Evolutionary conservation across 2,113 vertebrate species (phyloP), one percentile per base, ranked within the genome.

Genomic region (Erinaceus europaeus): DNA sequence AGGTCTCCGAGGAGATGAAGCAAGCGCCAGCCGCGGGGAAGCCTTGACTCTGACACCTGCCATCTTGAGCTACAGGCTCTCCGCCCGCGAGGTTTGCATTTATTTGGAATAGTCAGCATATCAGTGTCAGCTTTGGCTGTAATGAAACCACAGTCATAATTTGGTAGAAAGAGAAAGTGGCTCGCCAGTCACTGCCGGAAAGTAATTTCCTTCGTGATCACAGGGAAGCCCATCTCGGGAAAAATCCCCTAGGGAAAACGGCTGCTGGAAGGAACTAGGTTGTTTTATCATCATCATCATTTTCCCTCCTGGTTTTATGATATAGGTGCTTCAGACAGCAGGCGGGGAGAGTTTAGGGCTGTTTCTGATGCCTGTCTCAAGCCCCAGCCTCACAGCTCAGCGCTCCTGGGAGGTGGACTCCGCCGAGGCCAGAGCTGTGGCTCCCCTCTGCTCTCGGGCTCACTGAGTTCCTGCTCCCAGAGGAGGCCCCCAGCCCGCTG

Each of bases 401-500:
- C 23, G 52, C 9, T 3, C 52, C 52, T 53, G 52, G n/a, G n/a
- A n/a, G n/a, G n/a, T n/a, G n/a, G n/a, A n/a, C n/a, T n/a, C n/a
- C n/a, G n/a, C n/a, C n/a, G n/a, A n/a, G n/a, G n/a, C n/a, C 52
- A 53, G 8, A 53, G 44, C 40, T 83, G 42, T 82, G 21, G 15
- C 48, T 93, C 93, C 76, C 42, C 44, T 57, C 52, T 94, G 52
- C 38, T 92, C 94, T 87, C 74, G 71, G 79, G 64, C 74, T 69
- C 34, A 25, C 50, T 25, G 48, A 78, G 13, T 77, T 90, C 6
- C 76, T 93, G 81, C 90, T 86, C 17, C 57, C 32, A 50, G 74
- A 84, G 67, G 59, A 84, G 42, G n/a, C n/a, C n/a, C n/a, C n/a
- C n/a, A n/a, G n/a, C n/a, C n/a, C n/a, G n/a, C n/a, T n/a, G n/a